Conservation (phyloP, 1,140 invertebrate species). For the Zaprionus lachaisei region DNA sequence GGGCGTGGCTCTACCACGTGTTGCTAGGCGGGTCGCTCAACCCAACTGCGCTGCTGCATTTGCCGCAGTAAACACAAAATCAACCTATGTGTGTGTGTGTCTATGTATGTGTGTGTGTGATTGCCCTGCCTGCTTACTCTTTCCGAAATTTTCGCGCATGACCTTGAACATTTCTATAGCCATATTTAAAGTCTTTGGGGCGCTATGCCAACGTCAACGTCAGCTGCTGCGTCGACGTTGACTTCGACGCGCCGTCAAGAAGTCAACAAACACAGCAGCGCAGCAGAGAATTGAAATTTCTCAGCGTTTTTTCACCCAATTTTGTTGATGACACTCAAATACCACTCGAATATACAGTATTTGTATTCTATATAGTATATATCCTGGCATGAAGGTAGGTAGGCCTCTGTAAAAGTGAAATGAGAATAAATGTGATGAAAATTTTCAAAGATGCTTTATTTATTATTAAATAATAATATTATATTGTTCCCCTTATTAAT, state of each 20-base stretch:
- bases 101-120: neutral
- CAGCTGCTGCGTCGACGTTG: neutral
- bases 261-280: slow-evolving; percentile 36
- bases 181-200: slow-evolving; percentile 21
- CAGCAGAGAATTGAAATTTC: slow-evolving; percentile 13
- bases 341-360: neutral
- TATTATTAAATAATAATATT: neutral
- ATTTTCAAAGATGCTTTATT: neutral
- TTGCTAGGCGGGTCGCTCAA: slow-evolving; percentile 57
- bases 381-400: neutral
- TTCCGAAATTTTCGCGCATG: slow-evolving; percentile 34
- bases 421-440: neutral
- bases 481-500: no score
- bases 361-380: neutral
- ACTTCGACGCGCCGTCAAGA: slow-evolving; percentile 22
- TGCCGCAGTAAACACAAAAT: neutral
- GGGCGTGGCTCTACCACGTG: slow-evolving; percentile 46
- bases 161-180: slow-evolving; percentile 45
- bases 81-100: slow-evolving; percentile 3
- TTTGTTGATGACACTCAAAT: slow-evolving; percentile 19
- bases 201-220: slow-evolving; percentile 14
- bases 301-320: slow-evolving; percentile 24
- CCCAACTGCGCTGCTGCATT: slow-evolving; percentile 13
- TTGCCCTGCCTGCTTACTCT: slow-evolving; percentile 1
- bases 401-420: neutral